Percentiles rank a stretch among this genome's conserved stretches.
Conservation (phyloP, 2,797 vertebrate species). For the Buphagus erythrorhynchus region DNA sequence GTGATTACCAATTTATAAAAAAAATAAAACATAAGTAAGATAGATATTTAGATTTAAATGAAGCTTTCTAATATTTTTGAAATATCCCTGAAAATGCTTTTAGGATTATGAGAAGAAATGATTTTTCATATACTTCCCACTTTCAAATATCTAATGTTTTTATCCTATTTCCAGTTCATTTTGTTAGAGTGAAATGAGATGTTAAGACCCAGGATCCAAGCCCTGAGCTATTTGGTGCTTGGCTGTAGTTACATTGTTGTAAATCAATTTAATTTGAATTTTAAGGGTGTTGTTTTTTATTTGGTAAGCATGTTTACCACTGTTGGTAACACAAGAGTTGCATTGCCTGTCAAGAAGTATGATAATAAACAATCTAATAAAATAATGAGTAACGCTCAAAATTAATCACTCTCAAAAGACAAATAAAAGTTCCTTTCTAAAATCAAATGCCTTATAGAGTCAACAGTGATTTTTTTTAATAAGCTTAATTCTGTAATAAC, state of each 20-base stretch:
- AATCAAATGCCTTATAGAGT: conserved; percentile 67
- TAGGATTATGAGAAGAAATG: conserved; percentile 77
- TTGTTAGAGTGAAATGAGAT: conserved; percentile 36
- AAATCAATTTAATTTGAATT: conserved; percentile 43
- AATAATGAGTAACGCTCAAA: conserved; percentile 43
- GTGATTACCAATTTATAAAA: conserved; percentile 78
- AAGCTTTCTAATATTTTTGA: conserved; percentile 82
- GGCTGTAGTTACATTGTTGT: conserved; percentile 23
- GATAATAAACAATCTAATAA: conserved; percentile 42
- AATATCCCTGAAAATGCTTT: conserved; percentile 77
- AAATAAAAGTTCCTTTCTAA: conserved; percentile 64
- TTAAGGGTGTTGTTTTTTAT: not conserved
- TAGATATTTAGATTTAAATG: conserved; percentile 83
- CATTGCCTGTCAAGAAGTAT: conserved; percentile 56
- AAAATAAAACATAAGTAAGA: conserved; percentile 59
- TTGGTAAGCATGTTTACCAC: conserved; percentile 53
- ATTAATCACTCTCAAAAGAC: not conserved
- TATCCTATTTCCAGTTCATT: conserved; percentile 66
- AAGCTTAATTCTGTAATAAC: conserved; percentile 69
- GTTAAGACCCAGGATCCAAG: conserved; percentile 40
- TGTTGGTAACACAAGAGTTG: conserved; percentile 27
- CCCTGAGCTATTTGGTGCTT: conserved; percentile 31
- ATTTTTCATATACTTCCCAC: conserved; percentile 76
- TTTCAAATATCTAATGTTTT: conserved; percentile 74
- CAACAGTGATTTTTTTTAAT: conserved; percentile 35